Percentiles rank a stretch among this genome's conserved stretches.
phyloP scores from a whole-genome alignment of 2,888 invertebrate genomes.

The Lithodes maja region DNA sequence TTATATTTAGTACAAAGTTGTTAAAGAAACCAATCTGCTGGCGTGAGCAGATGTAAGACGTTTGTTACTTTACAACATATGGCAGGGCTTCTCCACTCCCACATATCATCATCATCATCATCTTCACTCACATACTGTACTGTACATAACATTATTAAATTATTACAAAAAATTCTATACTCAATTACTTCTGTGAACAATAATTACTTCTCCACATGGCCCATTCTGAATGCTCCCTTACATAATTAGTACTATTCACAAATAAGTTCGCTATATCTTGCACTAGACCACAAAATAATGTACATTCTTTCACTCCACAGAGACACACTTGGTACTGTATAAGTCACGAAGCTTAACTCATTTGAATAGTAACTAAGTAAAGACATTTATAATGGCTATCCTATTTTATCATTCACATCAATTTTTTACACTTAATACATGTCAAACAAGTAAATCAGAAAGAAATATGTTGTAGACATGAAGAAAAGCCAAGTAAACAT shows the following conservation, averaged over 20 bases:
- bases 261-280: constrained; percentile 38
- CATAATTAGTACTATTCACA: constrained; percentile 40
- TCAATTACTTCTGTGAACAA: constrained; percentile 49
- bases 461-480: constrained; percentile 47
- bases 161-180: constrained; percentile 22
- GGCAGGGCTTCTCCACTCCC: constrained; percentile 62
- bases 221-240: constrained; percentile 35
- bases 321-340: constrained; percentile 23
- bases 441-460: constrained; percentile 48
- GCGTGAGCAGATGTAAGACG: constrained; percentile 47
- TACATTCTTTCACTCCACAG: constrained; percentile 27
- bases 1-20: constrained; percentile 64
- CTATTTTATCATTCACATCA: constrained; percentile 55
- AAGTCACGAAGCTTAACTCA: constrained; percentile 46
- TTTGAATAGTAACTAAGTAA: constrained; percentile 47
- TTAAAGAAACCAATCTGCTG: constrained; percentile 50
- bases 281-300: constrained; percentile 16
- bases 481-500: constrained; percentile 56
- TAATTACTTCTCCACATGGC: constrained; percentile 43
- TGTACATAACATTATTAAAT: constrained; percentile 42
- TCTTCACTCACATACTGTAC: constrained; percentile 20
- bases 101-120: constrained; percentile 1
- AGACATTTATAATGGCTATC: constrained; percentile 51
- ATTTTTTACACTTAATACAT: constrained; percentile 52
- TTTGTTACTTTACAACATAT: constrained; percentile 59